Base-by-base conservation (phyloP, 2,888 invertebrate species). In the Megalurothrips usitatus region DNA sequence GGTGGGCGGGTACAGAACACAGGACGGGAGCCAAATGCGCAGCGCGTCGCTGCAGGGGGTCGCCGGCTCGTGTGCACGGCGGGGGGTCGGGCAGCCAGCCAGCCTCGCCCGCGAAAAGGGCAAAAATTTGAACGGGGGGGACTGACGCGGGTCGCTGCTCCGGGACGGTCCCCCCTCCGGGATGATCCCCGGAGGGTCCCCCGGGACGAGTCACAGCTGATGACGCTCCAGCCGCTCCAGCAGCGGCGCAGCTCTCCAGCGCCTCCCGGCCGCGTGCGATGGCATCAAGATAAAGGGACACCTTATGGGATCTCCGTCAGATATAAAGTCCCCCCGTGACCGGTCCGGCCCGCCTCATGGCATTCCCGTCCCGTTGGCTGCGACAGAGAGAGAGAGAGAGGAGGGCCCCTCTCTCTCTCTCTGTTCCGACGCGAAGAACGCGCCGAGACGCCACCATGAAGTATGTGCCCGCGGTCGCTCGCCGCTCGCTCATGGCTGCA, bases 301-400 rank as follows among this genome's bases (percentile, higher is more conserved):
- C 68, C 68, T 75, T 75, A 75, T 75, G 68, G 68, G 68, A 75
- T 75, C 68, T 75, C 68, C 68, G 68, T n/a, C 68, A 75, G 68
- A 75, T 75, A 75, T 75, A 75, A 75, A 75, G 68, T 75, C 68
- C 68, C 68, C 26, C 68, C 23, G 10, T 23, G 68, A 12, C 58
- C 58, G 58, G 58, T n/a, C 58, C 58, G 58, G 17, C 17, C 58
- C 14, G 58, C n/a, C 58, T 14, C 58, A 12, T 43, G 34, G 34
- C 34, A 43, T 43, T 43, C 34, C 34, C 34, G 34, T 43, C 34
- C 34, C 34, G 34, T 43, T 43, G 34, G 34, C 34, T 43, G 34
- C 34, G 34, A 43, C 3, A 43, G 34, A 43, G 34, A 43, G 34
- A 43, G 34, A 43, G 34, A 43, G 34, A 43, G 34, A 43, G 34